phyloP scores from a whole-genome alignment of 2,113 vertebrate genomes.

The Hepsetus odoe region DNA sequence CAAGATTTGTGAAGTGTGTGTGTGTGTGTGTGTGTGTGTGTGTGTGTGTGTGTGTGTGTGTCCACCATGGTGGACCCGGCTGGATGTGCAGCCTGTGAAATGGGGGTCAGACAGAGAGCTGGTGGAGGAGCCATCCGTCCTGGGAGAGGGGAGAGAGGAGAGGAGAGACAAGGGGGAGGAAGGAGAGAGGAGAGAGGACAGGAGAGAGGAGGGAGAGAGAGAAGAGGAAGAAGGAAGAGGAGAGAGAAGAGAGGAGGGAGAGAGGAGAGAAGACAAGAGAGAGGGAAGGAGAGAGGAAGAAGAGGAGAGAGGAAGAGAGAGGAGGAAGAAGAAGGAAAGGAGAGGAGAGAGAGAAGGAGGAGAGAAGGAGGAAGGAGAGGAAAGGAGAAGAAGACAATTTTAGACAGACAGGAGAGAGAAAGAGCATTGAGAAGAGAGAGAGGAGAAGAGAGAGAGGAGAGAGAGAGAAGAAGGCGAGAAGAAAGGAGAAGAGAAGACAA shows the following conservation, averaged over 20 bases:
- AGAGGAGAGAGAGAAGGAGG: no score
- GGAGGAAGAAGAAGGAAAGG: no score
- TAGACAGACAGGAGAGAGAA: no score
- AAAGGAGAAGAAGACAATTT: slow-evolving; percentile 48
- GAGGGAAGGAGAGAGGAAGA: no score
- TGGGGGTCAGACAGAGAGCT: slow-evolving; percentile 50
- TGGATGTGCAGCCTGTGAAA: no score
- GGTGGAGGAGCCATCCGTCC: slow-evolving; percentile 70
- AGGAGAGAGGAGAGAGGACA: slow-evolving; percentile 48
- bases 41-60: slow-evolving; percentile 15
- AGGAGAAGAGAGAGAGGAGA: slow-evolving; percentile 48
- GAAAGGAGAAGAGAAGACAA: slow-evolving; percentile 42
- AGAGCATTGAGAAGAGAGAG: slow-evolving; percentile 9
- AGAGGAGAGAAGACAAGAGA: no score
- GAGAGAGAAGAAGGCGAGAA: neutral
- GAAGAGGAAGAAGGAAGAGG: no score
- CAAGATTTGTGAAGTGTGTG: no score
- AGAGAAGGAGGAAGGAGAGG: slow-evolving; percentile 39
- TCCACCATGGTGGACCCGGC: neutral
- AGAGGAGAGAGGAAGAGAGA: no score
- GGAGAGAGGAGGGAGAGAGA: slow-evolving; percentile 16
- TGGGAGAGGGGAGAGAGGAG: slow-evolving; percentile 47
- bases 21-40: no score
- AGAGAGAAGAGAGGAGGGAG: no score
- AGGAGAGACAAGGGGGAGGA: slow-evolving; percentile 16